Conservation (phyloP, 2,797 vertebrate species). For the Clarias laeviceps region DNA sequence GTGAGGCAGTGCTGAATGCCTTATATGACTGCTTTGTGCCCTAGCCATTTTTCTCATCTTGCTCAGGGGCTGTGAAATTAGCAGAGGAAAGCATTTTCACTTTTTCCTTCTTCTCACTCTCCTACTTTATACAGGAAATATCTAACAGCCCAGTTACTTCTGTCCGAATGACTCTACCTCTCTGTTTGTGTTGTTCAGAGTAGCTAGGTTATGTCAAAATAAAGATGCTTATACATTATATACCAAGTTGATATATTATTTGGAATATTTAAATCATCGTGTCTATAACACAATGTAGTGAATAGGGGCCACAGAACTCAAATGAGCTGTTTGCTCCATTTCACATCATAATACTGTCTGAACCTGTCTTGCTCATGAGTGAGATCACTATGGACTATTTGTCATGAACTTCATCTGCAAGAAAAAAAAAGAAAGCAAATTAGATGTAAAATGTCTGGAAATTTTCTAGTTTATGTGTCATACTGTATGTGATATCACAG, state of each 20-base stretch:
- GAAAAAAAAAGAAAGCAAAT: conserved; percentile 14
- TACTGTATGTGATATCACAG: conserved; percentile 39
- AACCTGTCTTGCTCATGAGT: neutral
- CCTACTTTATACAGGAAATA: conserved; percentile 36
- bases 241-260: neutral
- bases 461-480: conserved; percentile 22
- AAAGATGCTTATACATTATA: neutral
- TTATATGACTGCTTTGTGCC: conserved; percentile 8
- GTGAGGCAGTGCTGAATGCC: conserved; percentile 30
- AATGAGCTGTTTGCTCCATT: neutral
- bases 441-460: conserved; percentile 12
- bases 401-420: neutral
- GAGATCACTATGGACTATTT: conserved; percentile 23
- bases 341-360: neutral
- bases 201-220: conserved; percentile 19
- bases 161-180: neutral
- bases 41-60: conserved; percentile 26
- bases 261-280: conserved; percentile 2
- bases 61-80: conserved; percentile 25
- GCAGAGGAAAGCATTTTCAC: conserved; percentile 17
- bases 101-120: conserved; percentile 39
- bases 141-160: conserved; percentile 1
- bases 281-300: neutral
- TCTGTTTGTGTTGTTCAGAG: neutral
- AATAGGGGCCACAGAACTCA: neutral